Conservation (phyloP, 2,888 invertebrate genomes). For the Sarcophaga rosellei region DNA sequence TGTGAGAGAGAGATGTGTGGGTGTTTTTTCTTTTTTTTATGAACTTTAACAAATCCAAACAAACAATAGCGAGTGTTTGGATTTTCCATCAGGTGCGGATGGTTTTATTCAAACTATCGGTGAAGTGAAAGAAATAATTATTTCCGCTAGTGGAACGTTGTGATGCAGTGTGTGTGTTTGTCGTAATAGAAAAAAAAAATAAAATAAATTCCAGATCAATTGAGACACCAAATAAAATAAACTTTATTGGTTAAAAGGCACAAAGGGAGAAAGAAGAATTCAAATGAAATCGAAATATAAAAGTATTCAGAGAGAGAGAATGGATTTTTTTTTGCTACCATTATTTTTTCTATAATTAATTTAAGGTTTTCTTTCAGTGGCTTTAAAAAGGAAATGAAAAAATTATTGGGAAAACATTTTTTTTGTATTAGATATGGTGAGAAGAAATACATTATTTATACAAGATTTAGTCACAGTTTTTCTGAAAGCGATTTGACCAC, state of each 20-base stretch:
- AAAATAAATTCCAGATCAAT: conserved; percentile 44
- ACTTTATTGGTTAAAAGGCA: not conserved
- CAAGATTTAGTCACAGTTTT: too few relatives aligned
- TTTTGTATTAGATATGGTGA: too few relatives aligned
- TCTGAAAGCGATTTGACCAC: too few relatives aligned
- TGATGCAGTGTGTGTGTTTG: not conserved
- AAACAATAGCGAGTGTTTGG: conserved; percentile 56
- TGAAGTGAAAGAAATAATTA: conserved; percentile 65
- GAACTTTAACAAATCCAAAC: conserved; percentile 49
- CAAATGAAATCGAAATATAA: conserved; percentile 1
- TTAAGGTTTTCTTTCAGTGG: not conserved
- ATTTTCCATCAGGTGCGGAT: conserved; percentile 53
- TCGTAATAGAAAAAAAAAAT: conserved; percentile 20
- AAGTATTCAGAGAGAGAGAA: not conserved
- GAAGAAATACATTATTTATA: too few relatives aligned
- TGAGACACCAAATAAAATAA: conserved; percentile 19
- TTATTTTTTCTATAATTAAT: not conserved
- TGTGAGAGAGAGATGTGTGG: not conserved
- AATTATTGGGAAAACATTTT: too few relatives aligned
- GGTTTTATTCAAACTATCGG: conserved; percentile 45
- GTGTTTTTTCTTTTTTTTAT: conserved; percentile 29
- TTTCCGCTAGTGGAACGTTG: conserved; percentile 42
- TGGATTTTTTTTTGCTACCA: conserved; percentile 16
- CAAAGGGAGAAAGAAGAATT: not conserved
- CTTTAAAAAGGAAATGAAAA: not conserved